Evolutionary conservation across 2,797 vertebrate species (phyloP).

Genomic region (Centroberyx gerrardi): DNA sequence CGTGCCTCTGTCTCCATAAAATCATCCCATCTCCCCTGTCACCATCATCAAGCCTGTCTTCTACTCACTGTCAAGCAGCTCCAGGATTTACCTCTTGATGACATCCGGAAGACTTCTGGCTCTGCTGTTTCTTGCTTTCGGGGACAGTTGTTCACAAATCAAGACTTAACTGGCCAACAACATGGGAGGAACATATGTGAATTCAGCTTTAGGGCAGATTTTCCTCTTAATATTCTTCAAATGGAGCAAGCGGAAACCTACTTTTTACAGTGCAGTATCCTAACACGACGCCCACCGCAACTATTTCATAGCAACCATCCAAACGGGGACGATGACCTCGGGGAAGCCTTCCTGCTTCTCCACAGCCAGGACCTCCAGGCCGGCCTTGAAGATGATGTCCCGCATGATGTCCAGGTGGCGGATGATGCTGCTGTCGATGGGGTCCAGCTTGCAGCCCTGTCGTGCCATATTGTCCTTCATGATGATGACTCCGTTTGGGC

Average conservation of each 20-base stretch:
- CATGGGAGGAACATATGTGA: slow-evolving; percentile 23
- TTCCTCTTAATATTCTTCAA: slow-evolving; percentile 1
- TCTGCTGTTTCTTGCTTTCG: background rate
- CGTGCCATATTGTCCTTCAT: slow-evolving; percentile 97
- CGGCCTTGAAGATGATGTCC: slow-evolving; percentile 89
- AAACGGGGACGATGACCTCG: slow-evolving; percentile 92
- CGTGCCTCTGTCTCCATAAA: slow-evolving; percentile 21
- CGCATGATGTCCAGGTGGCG: slow-evolving; percentile 93
- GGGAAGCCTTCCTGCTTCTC: slow-evolving; percentile 93
- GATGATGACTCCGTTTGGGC: slow-evolving; percentile 91
- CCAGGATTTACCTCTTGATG: slow-evolving; percentile 35
- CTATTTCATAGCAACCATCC: slow-evolving; percentile 93
- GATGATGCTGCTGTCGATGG: slow-evolving; percentile 93
- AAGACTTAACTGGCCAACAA: background rate
- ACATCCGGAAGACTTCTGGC: background rate
- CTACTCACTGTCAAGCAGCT: background rate
- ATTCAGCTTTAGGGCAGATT: slow-evolving; percentile 15
- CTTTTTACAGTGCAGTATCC: background rate
- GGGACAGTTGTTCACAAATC: background rate
- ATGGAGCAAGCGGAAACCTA: slow-evolving; percentile 1
- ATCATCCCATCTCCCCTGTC: background rate
- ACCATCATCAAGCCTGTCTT: background rate
- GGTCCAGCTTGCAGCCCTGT: slow-evolving; percentile 92
- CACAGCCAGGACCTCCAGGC: slow-evolving; percentile 87
- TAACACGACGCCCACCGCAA: background rate